A percentile compares a stretch with the other conserved stretches of the same genome.
Conservation (phyloP, 2,113 vertebrate genomes). For the Epinephelus moara region DNA sequence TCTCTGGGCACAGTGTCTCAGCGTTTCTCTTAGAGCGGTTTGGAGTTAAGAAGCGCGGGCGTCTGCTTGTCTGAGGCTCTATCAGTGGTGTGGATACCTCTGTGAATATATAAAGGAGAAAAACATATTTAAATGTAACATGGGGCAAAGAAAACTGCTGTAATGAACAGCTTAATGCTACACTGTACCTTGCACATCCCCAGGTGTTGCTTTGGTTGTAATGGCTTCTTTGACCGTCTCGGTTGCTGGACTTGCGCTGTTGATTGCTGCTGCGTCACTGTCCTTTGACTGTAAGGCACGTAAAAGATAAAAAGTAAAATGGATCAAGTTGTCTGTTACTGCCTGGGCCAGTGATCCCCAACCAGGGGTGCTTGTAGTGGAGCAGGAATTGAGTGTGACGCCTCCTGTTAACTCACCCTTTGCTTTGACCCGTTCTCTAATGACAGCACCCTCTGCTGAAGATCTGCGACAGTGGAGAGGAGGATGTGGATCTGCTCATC, state of each 20-base stretch:
- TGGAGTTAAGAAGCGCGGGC: constrained; percentile 71
- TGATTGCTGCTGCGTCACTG: constrained; percentile 33
- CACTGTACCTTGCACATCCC: constrained; percentile 42
- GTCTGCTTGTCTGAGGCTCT: constrained; percentile 63
- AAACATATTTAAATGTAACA: background rate
- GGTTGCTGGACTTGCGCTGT: constrained; percentile 14
- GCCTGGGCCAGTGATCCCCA: background rate
- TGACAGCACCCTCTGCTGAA: constrained; percentile 72
- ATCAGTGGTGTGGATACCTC: constrained; percentile 40
- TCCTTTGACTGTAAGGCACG: constrained; percentile 40
- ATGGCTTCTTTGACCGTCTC: constrained; percentile 24
- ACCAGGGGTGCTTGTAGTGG: too few species aligned
- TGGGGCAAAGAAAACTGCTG: background rate
- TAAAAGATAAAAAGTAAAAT: background rate
- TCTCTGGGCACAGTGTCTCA: constrained; percentile 37
- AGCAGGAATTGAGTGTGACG: too few species aligned
- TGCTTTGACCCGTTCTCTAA: constrained; percentile 72
- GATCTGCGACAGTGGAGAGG: constrained; percentile 71
- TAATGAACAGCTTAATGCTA: background rate
- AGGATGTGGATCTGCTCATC: constrained; percentile 76
- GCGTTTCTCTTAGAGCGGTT: constrained; percentile 70
- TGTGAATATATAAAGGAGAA: constrained; percentile 25
- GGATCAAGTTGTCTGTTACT: background rate
- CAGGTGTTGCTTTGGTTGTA: constrained; percentile 49
- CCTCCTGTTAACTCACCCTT: constrained; percentile 51